A percentile compares a stretch with the other conserved stretches of the same genome.
Conservation (phyloP, 1,140 invertebrate species). For the Drosophila azteca region DNA sequence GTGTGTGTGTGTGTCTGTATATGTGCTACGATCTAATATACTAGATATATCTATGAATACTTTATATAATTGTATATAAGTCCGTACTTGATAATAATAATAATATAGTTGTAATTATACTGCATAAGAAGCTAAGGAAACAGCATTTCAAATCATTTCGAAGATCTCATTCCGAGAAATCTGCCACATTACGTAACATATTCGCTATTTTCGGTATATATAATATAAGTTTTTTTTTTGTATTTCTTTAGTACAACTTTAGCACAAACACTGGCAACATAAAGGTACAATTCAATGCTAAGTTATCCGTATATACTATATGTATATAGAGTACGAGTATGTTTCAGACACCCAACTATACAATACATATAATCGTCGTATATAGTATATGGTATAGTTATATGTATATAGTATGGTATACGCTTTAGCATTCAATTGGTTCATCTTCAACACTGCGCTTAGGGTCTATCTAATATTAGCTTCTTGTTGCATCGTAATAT, state of each 20-base stretch:
- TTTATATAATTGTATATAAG: constrained; percentile 55
- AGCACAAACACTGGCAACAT: constrained; percentile 33
- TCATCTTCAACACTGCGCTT: constrained; percentile 56
- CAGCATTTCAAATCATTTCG: constrained; percentile 46
- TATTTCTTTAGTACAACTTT: background rate
- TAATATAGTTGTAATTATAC: constrained; percentile 50
- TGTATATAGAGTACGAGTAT: background rate
- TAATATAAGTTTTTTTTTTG: background rate
- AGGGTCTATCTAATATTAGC: constrained; percentile 60
- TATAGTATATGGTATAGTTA: background rate
- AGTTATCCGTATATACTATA: constrained; percentile 8
- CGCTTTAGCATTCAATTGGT: constrained; percentile 49
- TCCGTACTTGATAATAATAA: constrained; percentile 22
- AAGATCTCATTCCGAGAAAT: constrained; percentile 19
- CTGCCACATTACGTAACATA: constrained; percentile 15
- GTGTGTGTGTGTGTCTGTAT: constrained; percentile 41
- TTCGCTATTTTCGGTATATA: constrained; percentile 12
- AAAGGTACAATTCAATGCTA: constrained; percentile 42
- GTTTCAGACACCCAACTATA: constrained; percentile 27
- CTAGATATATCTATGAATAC: constrained; percentile 61
- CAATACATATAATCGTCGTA: background rate
- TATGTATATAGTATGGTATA: constrained; percentile 1
- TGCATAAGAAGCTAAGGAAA: constrained; percentile 70
- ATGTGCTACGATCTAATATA: constrained; percentile 63
- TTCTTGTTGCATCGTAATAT: constrained; percentile 19